These are phyloP conservation scores for Thoracochromis brauschi DNA, from an alignment of 2,113 vertebrate genomes.

Conservation along the genomic window DNA sequence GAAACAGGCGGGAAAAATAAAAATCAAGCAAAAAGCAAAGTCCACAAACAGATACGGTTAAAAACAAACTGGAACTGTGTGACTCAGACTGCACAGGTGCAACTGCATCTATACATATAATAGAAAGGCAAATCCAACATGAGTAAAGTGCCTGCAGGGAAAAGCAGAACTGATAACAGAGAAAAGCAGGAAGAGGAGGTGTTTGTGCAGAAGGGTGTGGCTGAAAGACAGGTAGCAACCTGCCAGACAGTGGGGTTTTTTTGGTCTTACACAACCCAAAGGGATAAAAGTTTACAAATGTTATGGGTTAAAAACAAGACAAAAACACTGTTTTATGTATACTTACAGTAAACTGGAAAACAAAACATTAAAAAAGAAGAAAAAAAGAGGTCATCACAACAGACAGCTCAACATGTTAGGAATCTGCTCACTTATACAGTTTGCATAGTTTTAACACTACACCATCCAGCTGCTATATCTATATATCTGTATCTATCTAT, in stretches of 20 bases:
- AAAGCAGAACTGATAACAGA: background rate
- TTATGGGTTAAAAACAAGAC: background rate
- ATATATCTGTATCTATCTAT: background rate
- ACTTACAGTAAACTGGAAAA: background rate
- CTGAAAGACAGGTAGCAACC: background rate
- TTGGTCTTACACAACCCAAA: background rate
- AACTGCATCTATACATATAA: rapidly evolving
- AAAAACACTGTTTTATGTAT: background rate
- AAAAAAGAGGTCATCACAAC: background rate
- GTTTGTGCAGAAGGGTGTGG: background rate
- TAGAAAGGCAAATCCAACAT: rapidly evolving
- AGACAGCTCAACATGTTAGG: background rate
- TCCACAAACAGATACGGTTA: background rate
- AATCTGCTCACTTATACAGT: rapidly evolving
- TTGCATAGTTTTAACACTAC: background rate
- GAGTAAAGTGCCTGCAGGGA: background rate
- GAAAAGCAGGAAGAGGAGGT: background rate
- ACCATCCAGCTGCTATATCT: background rate
- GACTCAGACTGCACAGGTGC: background rate
- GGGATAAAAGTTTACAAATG: background rate
- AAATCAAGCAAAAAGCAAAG: background rate
- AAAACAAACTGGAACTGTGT: background rate
- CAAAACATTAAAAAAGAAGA: background rate
- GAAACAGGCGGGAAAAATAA: background rate
- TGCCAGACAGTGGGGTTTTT: background rate